Conservation (phyloP, 2,113 vertebrate genomes). For the Halcyon malimbica region DNA sequence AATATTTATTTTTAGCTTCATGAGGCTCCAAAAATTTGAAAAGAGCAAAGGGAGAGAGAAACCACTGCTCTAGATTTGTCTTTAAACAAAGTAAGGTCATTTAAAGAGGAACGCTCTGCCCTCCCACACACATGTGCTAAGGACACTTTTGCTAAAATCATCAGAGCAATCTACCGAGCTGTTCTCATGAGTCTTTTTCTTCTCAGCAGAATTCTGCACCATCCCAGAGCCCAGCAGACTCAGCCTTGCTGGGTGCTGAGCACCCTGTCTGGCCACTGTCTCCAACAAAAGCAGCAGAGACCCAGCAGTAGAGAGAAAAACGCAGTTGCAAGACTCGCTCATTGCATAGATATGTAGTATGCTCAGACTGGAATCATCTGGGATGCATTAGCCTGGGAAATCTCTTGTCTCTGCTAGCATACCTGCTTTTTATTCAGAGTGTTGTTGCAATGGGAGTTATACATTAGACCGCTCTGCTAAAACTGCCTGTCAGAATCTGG, state of each 20-base stretch:
- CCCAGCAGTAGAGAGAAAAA: background rate
- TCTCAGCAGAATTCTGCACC: background rate
- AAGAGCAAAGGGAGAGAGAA: background rate
- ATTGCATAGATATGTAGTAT: background rate
- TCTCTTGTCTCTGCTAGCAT: background rate
- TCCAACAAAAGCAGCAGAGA: background rate
- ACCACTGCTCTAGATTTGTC: background rate
- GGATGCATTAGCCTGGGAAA: slow-evolving; percentile 16
- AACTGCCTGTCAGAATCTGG: slow-evolving; percentile 38
- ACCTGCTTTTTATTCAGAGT: slow-evolving; percentile 12
- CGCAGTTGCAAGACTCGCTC: background rate
- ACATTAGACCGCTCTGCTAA: background rate
- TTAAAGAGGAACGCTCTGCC: background rate
- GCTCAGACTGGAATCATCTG: slow-evolving; percentile 8
- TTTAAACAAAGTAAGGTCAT: background rate
- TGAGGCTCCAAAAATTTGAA: background rate
- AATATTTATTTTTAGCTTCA: background rate
- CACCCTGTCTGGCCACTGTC: background rate
- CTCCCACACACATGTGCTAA: background rate
- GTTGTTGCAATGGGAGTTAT: background rate
- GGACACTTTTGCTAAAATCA: background rate
- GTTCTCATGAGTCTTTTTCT: background rate
- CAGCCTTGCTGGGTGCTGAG: background rate
- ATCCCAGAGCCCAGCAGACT: background rate
- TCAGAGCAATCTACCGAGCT: background rate